Base-by-base conservation (phyloP, 2,797 vertebrate species). In the Gymnopithys bicolor region DNA sequence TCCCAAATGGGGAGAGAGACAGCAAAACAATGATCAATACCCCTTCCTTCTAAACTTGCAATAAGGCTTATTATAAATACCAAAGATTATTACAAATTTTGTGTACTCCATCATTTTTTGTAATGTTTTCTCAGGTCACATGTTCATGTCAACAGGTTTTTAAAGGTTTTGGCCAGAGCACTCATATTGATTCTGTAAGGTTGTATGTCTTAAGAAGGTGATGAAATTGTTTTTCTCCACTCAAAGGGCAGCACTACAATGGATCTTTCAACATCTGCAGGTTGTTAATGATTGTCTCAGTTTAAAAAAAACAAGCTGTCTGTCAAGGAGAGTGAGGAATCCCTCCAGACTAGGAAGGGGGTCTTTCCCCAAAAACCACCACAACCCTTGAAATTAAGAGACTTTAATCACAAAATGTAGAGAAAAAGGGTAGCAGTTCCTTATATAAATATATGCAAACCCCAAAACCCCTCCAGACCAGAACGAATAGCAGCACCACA, bases 191-290 rank as follows among this genome's bases (percentile, higher is more conserved):
- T 7, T 53, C n/a, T 10, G 8, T 28, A 28, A 46, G n/a, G 7
- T 4, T 71, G 4, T 35, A 41, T 60, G 28, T 64, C n/a, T 77
- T 89, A 48, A 74, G 39, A 48, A 74, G 39, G 39, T 24, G 22
- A 41, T 56, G 35, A 60, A 45, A 84, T 64, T 5, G 15, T 39
- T 70, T 86, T 53, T 59, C 27, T 68, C 78, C 35, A 30, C n/a
- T 46, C 0, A 0, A 81, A 91, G 43, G 25, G 24, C 19, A 75
- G 16, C 18, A 39, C 4, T 55, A 7, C 11, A 39, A 19, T 1
- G 5, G 7, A 4, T 49, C 14, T 58, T 68, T 56, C 52, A 30
- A 66, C 19, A 75, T 10, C 19, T 92, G n/a, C 66, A 62, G n/a
- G 21, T 70, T 52, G 37, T 45, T 60, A 69, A 28, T 41, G 41